A percentile compares a stretch with the other conserved stretches of the same genome.
Evolutionary conservation across 2,797 vertebrate species (phyloP).

Genomic region (Sebastiscus tertius): DNA sequence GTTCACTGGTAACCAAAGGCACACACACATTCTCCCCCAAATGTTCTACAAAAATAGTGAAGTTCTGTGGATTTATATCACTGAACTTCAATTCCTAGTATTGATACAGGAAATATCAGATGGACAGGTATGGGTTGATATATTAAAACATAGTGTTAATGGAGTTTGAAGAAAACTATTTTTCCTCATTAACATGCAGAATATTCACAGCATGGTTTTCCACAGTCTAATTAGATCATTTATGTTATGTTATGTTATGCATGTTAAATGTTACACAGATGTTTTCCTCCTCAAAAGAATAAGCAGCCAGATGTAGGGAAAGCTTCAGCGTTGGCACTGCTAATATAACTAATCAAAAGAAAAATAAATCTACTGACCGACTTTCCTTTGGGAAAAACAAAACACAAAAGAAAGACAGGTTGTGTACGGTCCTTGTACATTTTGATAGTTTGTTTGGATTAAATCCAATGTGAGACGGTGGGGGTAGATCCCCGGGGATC

Average conservation of each 20-base stretch:
- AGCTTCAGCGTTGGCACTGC: too few species aligned
- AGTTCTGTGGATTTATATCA: neutral
- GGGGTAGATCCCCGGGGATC: too few species aligned
- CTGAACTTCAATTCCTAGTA: neutral
- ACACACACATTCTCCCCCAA: neutral
- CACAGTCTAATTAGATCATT: neutral
- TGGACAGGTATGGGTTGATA: neutral
- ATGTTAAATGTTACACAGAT: neutral
- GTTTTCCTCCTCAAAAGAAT: too few species aligned
- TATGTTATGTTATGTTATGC: too few species aligned
- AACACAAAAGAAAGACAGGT: too few species aligned
- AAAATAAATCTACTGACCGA: too few species aligned
- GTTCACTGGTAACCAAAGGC: constrained; percentile 83
- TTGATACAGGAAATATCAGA: neutral
- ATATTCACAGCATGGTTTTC: neutral
- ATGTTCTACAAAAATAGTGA: neutral
- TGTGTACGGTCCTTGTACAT: too few species aligned
- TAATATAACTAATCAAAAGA: too few species aligned
- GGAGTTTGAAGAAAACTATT: neutral
- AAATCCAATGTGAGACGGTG: too few species aligned
- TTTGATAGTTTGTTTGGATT: too few species aligned
- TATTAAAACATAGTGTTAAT: neutral
- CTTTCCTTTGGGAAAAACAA: too few species aligned
- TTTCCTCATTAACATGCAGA: neutral
- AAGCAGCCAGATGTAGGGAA: too few species aligned